These are phyloP conservation scores for Alosa sapidissima DNA, from an alignment of 2,797 vertebrate genomes.

Conservation along the genomic window DNA sequence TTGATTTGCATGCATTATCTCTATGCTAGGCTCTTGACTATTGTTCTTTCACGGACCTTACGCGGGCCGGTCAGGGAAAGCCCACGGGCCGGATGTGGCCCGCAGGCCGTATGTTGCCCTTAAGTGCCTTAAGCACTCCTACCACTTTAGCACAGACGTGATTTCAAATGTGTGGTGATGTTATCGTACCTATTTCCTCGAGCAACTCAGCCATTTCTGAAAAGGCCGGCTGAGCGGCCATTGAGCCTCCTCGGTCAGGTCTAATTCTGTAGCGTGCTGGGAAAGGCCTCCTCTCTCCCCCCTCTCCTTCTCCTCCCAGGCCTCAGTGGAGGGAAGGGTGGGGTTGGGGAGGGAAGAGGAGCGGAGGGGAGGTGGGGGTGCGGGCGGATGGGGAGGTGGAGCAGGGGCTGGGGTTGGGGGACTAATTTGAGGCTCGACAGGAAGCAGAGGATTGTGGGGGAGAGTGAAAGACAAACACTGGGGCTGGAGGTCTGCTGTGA, in stretches of 20 bases:
- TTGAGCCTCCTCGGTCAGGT: not conserved
- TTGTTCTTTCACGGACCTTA: too few species aligned
- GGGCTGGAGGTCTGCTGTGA: not conserved
- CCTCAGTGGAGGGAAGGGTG: not conserved
- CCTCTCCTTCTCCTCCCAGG: not conserved
- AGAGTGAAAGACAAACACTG: slow-evolving; percentile 13
- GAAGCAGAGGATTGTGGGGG: slow-evolving; percentile 21
- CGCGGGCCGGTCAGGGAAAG: too few species aligned
- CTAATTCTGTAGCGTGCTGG: not conserved
- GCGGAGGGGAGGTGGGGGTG: not conserved
- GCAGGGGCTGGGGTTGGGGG: not conserved
- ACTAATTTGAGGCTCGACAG: slow-evolving; percentile 22
- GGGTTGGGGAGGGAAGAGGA: not conserved
- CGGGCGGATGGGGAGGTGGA: not conserved
- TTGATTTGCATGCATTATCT: too few species aligned
- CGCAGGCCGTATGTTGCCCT: too few species aligned
- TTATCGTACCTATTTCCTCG: not conserved
- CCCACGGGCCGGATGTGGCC: too few species aligned
- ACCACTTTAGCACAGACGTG: not conserved
- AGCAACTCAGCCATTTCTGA: not conserved
- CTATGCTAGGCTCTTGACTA: too few species aligned
- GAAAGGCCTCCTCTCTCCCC: not conserved
- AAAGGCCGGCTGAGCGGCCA: not conserved
- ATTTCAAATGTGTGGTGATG: not conserved
- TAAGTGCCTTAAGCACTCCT: not conserved